A percentile compares a stretch with the other conserved stretches of the same genome.
Evolutionary conservation across 2,888 invertebrate species (phyloP).

Genomic region (Pedicia rivosa): DNA sequence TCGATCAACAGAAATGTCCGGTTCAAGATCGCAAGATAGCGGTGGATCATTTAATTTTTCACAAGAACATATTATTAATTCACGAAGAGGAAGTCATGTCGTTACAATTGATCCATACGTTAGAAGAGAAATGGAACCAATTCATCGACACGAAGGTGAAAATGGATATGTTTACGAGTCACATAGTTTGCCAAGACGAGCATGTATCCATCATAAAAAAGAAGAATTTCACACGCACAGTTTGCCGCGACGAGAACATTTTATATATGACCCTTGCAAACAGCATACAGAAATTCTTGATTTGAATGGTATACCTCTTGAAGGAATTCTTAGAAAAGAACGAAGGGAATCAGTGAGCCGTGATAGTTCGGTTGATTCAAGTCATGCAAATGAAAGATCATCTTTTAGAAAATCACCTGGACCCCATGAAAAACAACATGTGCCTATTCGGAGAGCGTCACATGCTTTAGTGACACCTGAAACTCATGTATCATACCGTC

Average conservation of each 20-base stretch:
- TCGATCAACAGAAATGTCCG: conserved; percentile 13
- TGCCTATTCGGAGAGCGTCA: conserved; percentile 9
- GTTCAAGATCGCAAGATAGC: conserved; percentile 9
- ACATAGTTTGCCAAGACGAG: conserved; percentile 27
- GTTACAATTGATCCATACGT: neutral
- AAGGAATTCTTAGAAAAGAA: conserved; percentile 2
- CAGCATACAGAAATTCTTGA: neutral
- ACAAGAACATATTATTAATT: conserved; percentile 8
- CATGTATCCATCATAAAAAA: conserved; percentile 26
- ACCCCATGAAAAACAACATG: conserved; percentile 14
- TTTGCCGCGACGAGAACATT: conserved; percentile 22
- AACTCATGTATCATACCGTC: conserved; percentile 9
- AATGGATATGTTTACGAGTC: conserved; percentile 25
- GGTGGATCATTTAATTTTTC: conserved; percentile 9
- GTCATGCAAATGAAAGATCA: conserved; percentile 1
- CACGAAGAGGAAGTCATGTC: conserved; percentile 6
- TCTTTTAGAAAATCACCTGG: no score
- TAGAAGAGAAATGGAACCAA: conserved; percentile 9
- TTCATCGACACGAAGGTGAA: neutral
- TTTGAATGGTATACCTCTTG: no score
- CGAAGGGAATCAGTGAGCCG: conserved; percentile 5
- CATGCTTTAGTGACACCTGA: conserved; percentile 10
- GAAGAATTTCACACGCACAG: conserved; percentile 27
- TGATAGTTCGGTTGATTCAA: conserved; percentile 12
- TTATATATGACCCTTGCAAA: neutral